Evolutionary conservation across 1,140 invertebrate species (phyloP).

Genomic region (Zaprionus tsacasi): DNA sequence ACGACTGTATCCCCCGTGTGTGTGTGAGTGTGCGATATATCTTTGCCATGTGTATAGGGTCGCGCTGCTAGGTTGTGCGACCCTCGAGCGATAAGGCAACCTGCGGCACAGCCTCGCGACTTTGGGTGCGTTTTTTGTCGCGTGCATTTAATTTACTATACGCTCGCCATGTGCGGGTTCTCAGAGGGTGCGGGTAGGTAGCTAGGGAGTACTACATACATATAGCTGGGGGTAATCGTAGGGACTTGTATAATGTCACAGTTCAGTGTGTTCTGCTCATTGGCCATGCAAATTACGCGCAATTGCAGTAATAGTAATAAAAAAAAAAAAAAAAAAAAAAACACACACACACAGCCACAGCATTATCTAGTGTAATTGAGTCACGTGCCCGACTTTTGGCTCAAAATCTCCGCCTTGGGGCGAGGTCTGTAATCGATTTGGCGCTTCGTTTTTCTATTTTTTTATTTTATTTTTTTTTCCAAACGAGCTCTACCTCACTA

Average conservation of each 20-base stretch:
- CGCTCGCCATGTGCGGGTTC: slow-evolving; percentile 43
- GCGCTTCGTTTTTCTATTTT: slow-evolving; percentile 16
- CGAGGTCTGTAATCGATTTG: slow-evolving; percentile 59
- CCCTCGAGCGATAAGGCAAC: slow-evolving; percentile 21
- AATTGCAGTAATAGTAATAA: slow-evolving; percentile 48
- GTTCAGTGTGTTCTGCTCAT: slow-evolving; percentile 39
- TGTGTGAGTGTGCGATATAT: neutral
- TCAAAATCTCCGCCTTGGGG: neutral
- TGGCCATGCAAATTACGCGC: slow-evolving; percentile 67
- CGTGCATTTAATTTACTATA: slow-evolving; percentile 59
- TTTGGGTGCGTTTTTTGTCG: slow-evolving; percentile 61
- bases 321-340: too few relatives aligned
- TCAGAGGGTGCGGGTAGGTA: neutral
- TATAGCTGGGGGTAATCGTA: neutral
- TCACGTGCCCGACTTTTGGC: slow-evolving; percentile 50
- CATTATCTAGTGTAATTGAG: slow-evolving; percentile 43
- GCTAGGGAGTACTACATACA: neutral
- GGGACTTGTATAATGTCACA: slow-evolving; percentile 55
- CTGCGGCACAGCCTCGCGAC: slow-evolving; percentile 21
- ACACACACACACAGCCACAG: neutral
- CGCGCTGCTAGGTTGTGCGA: neutral
- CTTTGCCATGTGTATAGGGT: neutral
- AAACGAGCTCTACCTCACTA: slow-evolving; percentile 58
- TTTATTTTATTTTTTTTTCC: slow-evolving; percentile 35
- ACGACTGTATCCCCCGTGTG: neutral